phyloP scores from a whole-genome alignment of 1,140 invertebrate genomes.

The Myzus persicae region DNA sequence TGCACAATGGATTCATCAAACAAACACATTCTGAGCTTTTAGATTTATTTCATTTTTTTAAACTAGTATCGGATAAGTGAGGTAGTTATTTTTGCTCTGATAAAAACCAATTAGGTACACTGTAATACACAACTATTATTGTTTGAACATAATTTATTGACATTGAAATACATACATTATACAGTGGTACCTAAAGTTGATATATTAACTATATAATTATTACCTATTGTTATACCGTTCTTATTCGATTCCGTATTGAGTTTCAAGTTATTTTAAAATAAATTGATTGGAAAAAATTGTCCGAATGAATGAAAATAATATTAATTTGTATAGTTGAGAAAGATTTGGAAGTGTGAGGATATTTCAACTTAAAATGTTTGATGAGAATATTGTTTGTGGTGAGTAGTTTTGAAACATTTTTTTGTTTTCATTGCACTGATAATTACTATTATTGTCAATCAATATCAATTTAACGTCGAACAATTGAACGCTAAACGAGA shows the following conservation, averaged over 20 bases:
- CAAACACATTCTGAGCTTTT: neutral
- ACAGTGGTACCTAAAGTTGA: neutral
- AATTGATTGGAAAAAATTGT: no score
- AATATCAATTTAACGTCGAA: neutral
- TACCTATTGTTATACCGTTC: neutral
- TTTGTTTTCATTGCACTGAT: neutral
- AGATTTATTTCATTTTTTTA: neutral
- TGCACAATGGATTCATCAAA: neutral
- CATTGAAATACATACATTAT: no score
- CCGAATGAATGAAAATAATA: neutral
- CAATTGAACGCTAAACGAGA: neutral
- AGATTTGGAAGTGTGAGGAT: neutral
- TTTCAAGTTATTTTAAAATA: neutral
- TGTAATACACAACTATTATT: no score
- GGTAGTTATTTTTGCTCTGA: neutral
- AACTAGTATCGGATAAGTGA: neutral
- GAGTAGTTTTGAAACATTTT: neutral
- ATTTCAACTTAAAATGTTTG: neutral
- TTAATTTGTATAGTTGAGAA: neutral
- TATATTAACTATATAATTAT: neutral
- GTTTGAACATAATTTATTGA: no score
- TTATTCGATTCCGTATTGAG: neutral
- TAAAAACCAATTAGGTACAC: no score
- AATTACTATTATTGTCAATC: neutral
- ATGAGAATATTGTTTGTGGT: neutral